A percentile compares a stretch with the other conserved stretches of the same genome.
phyloP scores from a whole-genome alignment of 2,797 vertebrate genomes.

The Trachurus trachurus region DNA sequence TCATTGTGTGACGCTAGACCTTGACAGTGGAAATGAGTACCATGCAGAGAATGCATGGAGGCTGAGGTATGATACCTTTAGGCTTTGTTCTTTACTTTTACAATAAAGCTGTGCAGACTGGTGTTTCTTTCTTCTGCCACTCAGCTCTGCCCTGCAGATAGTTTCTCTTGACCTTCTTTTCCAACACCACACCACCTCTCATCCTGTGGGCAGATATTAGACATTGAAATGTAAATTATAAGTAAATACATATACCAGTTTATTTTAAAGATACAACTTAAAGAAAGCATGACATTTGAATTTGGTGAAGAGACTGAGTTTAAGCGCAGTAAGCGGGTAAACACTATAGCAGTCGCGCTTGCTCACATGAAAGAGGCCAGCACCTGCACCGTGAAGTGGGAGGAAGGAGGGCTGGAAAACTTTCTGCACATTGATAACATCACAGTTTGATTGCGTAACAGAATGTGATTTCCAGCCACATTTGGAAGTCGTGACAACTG shows the following conservation, averaged over 20 bases:
- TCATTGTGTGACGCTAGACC: slow-evolving; percentile 32
- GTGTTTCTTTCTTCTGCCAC: slow-evolving; percentile 45
- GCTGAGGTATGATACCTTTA: slow-evolving; percentile 4
- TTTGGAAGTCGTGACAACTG: slow-evolving; percentile 56
- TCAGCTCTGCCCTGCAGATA: slow-evolving; percentile 35
- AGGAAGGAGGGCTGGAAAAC: slow-evolving; percentile 64
- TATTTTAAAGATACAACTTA: not conserved
- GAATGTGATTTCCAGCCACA: slow-evolving; percentile 81
- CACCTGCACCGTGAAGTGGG: slow-evolving; percentile 65
- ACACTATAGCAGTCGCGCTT: not conserved
- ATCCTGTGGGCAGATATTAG: slow-evolving; percentile 9
- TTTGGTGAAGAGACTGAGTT: not conserved
- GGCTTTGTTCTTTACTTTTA: slow-evolving; percentile 34
- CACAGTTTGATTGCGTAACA: slow-evolving; percentile 69
- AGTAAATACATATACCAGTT: not conserved
- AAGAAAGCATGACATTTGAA: not conserved
- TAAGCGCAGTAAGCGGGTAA: slow-evolving; percentile 11
- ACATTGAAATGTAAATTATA: slow-evolving; percentile 8
- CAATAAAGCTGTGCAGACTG: slow-evolving; percentile 34
- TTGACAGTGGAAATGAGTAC: slow-evolving; percentile 46
- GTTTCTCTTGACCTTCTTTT: slow-evolving; percentile 42
- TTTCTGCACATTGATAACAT: slow-evolving; percentile 55
- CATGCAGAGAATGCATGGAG: slow-evolving; percentile 36
- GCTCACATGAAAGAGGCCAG: slow-evolving; percentile 52
- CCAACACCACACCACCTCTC: slow-evolving; percentile 4